Percentiles rank a stretch among this genome's conserved stretches.
These are phyloP conservation scores for Scaptomyza graminum DNA, from an alignment of 1,140 invertebrate genomes.

Conservation along the genomic window DNA sequence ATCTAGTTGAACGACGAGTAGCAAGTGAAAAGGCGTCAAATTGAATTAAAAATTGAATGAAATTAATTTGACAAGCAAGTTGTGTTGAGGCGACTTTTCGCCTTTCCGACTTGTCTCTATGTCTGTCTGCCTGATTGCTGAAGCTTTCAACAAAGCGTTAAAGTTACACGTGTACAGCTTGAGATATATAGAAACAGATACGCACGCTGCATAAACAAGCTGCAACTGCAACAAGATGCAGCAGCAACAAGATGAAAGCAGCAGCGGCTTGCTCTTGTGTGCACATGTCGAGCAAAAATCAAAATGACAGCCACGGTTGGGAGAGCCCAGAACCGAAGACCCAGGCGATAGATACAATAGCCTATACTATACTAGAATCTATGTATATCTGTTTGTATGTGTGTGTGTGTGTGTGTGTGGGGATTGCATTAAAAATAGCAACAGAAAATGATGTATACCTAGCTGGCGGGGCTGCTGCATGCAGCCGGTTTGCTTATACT, in stretches of 20 bases:
- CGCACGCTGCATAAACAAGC: conserved; percentile 24
- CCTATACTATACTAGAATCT: neutral
- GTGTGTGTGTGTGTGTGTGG: conserved; percentile 29
- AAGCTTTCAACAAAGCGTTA: conserved; percentile 71
- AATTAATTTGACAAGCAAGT: conserved; percentile 79
- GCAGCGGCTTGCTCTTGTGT: conserved; percentile 27
- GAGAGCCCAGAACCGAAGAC: conserved; percentile 16
- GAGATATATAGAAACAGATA: conserved; percentile 21
- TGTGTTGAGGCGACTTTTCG: conserved; percentile 55
- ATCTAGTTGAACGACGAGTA: conserved; percentile 36
- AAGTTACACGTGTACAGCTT: conserved; percentile 65
- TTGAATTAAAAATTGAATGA: conserved; percentile 79
- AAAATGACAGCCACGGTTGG: conserved; percentile 62
- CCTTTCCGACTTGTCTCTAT: conserved; percentile 11
- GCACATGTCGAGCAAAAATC: conserved; percentile 71
- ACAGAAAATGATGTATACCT: conserved; percentile 65
- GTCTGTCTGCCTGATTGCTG: conserved; percentile 29
- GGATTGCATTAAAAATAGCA: conserved; percentile 64
- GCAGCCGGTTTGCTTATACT: neutral
- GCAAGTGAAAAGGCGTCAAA: conserved; percentile 75
- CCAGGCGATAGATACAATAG: conserved; percentile 51
- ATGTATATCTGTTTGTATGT: conserved; percentile 30
- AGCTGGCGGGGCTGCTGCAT: conserved; percentile 43
- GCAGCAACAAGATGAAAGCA: conserved; percentile 62
- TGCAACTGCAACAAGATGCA: conserved; percentile 42